Evolutionary conservation across 37 sponge, comb jelly and placozoan genomes (phyloP).

Genomic region (Ephydatia muelleri): DNA sequence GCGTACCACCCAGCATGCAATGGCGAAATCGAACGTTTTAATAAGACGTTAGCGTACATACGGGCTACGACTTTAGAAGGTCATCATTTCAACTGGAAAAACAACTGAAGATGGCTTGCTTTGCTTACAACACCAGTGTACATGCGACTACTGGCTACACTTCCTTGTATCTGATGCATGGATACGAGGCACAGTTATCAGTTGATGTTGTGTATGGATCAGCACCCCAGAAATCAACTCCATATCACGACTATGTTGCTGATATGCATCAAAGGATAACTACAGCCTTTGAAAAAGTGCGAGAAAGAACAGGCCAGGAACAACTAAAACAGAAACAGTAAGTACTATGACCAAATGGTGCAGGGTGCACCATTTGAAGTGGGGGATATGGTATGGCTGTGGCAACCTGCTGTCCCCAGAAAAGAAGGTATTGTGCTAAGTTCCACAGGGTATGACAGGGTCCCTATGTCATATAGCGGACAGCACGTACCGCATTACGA

Average conservation of each 20-base stretch:
- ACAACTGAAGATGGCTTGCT: background rate
- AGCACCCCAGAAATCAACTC: background rate
- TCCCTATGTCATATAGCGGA: background rate
- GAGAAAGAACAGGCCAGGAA: background rate
- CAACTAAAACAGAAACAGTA: slow-evolving; percentile 2
- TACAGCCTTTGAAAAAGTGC: background rate
- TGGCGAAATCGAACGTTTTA: too few species aligned
- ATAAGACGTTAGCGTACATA: too few species aligned
- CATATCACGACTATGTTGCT: background rate
- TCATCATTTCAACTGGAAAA: slow-evolving; percentile 18
- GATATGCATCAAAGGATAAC: background rate
- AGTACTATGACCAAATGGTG: slow-evolving; percentile 5
- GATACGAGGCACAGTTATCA: slow-evolving; percentile 6
- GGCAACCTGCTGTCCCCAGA: slow-evolving; percentile 20
- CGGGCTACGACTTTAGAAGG: background rate
- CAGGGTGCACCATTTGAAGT: slow-evolving; percentile 10
- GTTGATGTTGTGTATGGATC: slow-evolving; percentile 10
- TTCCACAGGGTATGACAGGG: slow-evolving; percentile 32
- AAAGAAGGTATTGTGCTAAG: slow-evolving; percentile 7
- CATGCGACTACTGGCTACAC: too few species aligned
- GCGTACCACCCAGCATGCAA: too few species aligned
- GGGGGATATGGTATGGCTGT: slow-evolving; percentile 27
- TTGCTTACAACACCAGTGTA: too few species aligned
- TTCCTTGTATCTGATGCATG: slow-evolving; percentile 6
- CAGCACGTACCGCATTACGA: too few species aligned